phyloP scores from a whole-genome alignment of 2,797 vertebrate species.

The Sebastiscus tertius region DNA sequence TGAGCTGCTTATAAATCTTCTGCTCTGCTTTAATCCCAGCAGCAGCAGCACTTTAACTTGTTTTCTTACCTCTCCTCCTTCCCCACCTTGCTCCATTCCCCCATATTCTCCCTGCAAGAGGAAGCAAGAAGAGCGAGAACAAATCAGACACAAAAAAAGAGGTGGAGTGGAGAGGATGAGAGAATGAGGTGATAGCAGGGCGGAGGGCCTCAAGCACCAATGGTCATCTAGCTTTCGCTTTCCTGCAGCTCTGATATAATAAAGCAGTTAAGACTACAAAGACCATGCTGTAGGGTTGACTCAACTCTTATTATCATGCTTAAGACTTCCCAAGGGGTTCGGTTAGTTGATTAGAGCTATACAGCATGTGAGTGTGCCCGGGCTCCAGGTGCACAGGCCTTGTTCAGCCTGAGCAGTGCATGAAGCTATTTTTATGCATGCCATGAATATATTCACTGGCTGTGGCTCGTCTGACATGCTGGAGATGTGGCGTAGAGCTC shows the following conservation, averaged over 20 bases:
- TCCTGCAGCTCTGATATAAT: background rate
- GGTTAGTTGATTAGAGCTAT: conserved; percentile 40
- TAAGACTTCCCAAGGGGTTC: background rate
- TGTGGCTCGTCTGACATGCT: conserved; percentile 5
- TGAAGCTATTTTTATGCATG: conserved; percentile 33
- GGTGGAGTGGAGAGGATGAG: background rate
- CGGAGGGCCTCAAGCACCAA: conserved; percentile 17
- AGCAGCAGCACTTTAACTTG: too few species aligned
- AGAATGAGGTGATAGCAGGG: conserved; percentile 24
- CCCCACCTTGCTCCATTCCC: conserved; percentile 83
- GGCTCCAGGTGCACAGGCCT: conserved; percentile 17
- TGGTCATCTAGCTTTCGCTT: background rate
- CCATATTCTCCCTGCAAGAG: conserved; percentile 81
- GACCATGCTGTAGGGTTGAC: conserved; percentile 36
- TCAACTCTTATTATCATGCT: conserved; percentile 36
- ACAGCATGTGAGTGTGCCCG: background rate
- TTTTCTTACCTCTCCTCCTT: conserved; percentile 83
- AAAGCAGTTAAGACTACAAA: conserved; percentile 7
- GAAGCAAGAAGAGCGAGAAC: background rate
- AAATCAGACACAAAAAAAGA: background rate
- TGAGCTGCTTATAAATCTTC: background rate
- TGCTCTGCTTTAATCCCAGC: background rate
- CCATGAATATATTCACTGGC: conserved; percentile 6
- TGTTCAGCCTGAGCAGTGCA: conserved; percentile 28
- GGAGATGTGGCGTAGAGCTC: conserved; percentile 10